Evolutionary conservation across 37 sponge, comb jelly and placozoan species (phyloP), one percentile per base, ranked within the genome.

Genomic region (Crambe crambe): DNA sequence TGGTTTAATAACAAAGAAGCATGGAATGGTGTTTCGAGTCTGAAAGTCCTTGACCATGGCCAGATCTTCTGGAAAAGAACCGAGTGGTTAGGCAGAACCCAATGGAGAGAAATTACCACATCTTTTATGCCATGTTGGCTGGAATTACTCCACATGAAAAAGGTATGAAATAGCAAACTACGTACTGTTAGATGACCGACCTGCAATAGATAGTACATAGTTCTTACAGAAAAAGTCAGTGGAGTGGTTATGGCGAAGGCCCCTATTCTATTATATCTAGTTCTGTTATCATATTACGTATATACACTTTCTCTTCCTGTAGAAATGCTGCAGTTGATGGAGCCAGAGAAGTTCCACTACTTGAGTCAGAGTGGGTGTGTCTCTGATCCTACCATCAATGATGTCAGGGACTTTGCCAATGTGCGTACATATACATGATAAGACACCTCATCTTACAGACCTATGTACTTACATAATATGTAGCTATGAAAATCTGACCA

Each of bases 21-120:
- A n/a, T n/a, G n/a, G n/a, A n/a, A n/a, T n/a, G n/a, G n/a, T n/a
- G n/a, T n/a, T n/a, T n/a, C n/a, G n/a, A n/a, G n/a, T n/a, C 68
- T 70, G 78, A 83, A 74, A 89, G 12, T 35, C 31, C 51, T 2
- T 70, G 23, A 41, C 10, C 21, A 22, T 5, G 2, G 26, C 56
- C 85, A 85, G 89, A 90, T 68, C 81, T 89, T 37, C 80, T 90
- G 29, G 91, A 94, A 87, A 80, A 97, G 93, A 97, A 97, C 76
- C 76, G 97, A 41, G 93, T 94, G 1, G 97, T 97, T 2, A 39
- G 96, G 9, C 99, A 98, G 84, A 98, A 98, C 58, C 96, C 99
- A 8, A 70, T 77, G 58, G 99, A 98, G 80, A 71, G 99, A 27
- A 98, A 98, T 86, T 98, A 77, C 56, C 99, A 98, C 87, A 95